Conservation (phyloP, 2,888 invertebrate genomes). For the Eilema griseolum region DNA sequence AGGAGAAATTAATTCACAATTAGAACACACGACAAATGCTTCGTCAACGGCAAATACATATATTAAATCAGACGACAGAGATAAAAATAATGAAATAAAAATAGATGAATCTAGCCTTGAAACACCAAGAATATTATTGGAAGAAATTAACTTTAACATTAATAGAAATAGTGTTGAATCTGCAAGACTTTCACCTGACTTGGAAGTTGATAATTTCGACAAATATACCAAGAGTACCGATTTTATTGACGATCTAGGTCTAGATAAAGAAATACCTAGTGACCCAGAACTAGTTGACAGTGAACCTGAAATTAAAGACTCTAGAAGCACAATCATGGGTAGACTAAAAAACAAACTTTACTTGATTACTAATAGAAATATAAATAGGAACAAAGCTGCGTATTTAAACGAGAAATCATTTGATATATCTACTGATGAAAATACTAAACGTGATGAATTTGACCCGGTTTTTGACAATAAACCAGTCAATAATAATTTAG, state of each 20-base stretch:
- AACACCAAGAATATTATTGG: neutral
- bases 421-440: neutral
- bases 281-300: slow-evolving; percentile 44
- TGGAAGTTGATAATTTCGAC: neutral
- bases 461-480: neutral
- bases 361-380: slow-evolving; percentile 27
- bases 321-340: slow-evolving; percentile 24
- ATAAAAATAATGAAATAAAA: neutral
- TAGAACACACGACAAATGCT: neutral
- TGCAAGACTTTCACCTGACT: neutral
- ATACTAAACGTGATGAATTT: neutral
- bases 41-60: neutral
- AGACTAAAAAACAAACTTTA: slow-evolving; percentile 38
- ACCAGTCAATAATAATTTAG: neutral
- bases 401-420: neutral
- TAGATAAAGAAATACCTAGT: slow-evolving; percentile 31
- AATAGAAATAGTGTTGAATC: neutral
- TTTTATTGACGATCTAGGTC: slow-evolving; percentile 16
- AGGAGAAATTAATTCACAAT: neutral
- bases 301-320: slow-evolving; percentile 21
- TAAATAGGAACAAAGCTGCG: neutral
- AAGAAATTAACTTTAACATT: neutral
- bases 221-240: neutral
- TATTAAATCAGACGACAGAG: neutral
- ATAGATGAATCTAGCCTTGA: neutral